These are phyloP conservation scores for Hypothenemus hampei DNA, from an alignment of 1,140 invertebrate genomes.

Conservation along the genomic window DNA sequence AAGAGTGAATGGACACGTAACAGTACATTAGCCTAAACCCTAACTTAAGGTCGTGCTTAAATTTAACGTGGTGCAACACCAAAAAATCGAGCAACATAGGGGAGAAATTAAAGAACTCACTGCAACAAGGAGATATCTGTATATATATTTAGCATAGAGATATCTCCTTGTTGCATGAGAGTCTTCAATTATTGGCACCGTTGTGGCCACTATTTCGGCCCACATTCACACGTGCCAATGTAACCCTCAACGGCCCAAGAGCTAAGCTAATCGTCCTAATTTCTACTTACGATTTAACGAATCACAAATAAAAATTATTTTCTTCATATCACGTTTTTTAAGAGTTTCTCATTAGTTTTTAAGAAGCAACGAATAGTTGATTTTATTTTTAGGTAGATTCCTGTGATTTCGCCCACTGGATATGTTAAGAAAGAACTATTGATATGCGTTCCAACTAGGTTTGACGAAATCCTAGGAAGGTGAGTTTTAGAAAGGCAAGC, in stretches of 20 bases:
- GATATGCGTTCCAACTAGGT: neutral
- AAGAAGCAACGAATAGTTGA: no score
- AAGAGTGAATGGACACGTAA: neutral
- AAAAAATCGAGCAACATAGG: no score
- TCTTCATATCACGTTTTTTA: constrained; percentile 29
- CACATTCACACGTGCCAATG: neutral
- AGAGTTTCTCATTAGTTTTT: no score
- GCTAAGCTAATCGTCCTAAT: constrained; percentile 7
- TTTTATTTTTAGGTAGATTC: no score
- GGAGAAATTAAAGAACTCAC: no score
- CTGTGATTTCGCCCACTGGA: no score
- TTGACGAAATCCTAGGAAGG: no score
- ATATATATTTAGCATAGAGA: no score
- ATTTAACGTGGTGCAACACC: constrained; percentile 14
- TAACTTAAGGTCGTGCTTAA: constrained; percentile 6
- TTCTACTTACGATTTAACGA: constrained; percentile 28
- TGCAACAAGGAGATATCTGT: no score
- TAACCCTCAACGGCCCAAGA: neutral
- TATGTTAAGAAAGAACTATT: no score
- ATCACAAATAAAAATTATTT: constrained; percentile 31
- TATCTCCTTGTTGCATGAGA: no score
- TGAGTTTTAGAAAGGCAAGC: constrained; percentile 84
- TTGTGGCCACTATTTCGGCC: neutral
- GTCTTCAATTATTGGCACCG: neutral
- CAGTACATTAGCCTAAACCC: neutral